phyloP scores from a whole-genome alignment of 2,113 vertebrate genomes.

The Salvelinus fontinalis region DNA sequence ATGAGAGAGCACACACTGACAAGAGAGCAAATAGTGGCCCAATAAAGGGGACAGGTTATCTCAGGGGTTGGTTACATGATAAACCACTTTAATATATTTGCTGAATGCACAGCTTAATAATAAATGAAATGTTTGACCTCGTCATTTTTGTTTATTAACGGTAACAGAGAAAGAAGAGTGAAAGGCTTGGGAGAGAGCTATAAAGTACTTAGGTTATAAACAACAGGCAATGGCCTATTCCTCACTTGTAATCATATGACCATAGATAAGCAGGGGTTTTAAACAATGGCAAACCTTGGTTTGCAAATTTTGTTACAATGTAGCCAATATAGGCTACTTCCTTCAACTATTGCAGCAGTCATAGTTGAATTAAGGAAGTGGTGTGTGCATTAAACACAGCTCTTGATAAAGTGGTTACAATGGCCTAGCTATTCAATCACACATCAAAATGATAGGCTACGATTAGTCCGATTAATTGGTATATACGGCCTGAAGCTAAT shows the following conservation, averaged over 20 bases:
- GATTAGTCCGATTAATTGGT: no score
- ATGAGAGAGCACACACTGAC: no score
- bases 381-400: not conserved
- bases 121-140: not conserved
- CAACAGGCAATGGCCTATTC: not conserved
- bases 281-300: not conserved
- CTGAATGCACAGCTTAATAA: not conserved
- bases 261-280: not conserved
- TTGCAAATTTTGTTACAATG: not conserved
- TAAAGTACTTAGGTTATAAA: not conserved
- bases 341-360: not conserved
- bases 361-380: not conserved
- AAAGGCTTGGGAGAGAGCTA: not conserved
- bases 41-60: not conserved
- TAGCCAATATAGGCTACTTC: not conserved
- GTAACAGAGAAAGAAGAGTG: not conserved
- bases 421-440: not conserved
- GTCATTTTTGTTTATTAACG: not conserved
- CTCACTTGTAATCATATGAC: not conserved
- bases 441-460: no score
- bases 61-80: not conserved
- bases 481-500: no score
- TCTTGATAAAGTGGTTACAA: not conserved
- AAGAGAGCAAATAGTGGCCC: not conserved
- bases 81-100: not conserved